Evolutionary conservation across 2,888 invertebrate genomes (phyloP).

Genomic region (Volucella inanis): DNA sequence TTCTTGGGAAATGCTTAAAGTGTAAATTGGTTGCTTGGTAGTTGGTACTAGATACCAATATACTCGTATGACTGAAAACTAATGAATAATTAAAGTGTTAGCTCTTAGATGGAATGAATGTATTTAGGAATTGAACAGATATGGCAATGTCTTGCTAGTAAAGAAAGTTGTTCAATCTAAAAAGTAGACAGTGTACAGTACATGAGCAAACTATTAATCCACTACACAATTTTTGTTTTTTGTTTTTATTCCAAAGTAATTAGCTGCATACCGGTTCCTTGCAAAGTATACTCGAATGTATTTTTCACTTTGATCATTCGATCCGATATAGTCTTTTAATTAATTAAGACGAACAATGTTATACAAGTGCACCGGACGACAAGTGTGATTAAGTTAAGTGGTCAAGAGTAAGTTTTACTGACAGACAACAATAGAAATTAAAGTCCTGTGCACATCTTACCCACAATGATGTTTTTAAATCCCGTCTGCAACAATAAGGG

Average conservation of each 20-base stretch:
- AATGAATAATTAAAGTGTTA: constrained; percentile 65
- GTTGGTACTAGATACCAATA: neutral
- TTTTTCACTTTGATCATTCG: constrained; percentile 33
- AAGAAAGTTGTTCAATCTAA: constrained; percentile 65
- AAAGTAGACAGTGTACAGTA: constrained; percentile 26
- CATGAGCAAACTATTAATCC: constrained; percentile 55
- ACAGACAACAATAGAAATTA: neutral
- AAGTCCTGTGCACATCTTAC: neutral
- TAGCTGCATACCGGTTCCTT: constrained; percentile 14
- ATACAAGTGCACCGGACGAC: neutral
- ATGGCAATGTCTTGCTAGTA: constrained; percentile 49
- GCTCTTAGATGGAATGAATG: constrained; percentile 31
- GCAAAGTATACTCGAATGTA: constrained; percentile 22
- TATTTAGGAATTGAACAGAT: constrained; percentile 57
- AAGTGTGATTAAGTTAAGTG: neutral
- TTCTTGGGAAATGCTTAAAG: constrained; percentile 47
- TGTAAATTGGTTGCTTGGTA: constrained; percentile 63
- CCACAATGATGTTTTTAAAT: no score
- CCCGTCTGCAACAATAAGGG: no score
- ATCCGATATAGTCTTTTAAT: constrained; percentile 34
- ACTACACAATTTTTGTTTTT: no score
- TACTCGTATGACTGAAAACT: constrained; percentile 31
- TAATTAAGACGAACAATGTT: constrained; percentile 43
- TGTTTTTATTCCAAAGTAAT: constrained; percentile 54
- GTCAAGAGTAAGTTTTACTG: neutral